A percentile compares a stretch with the other conserved stretches of the same genome.
These are phyloP conservation scores for Phaedon cochleariae DNA, from an alignment of 2,888 invertebrate genomes.

Conservation along the genomic window DNA sequence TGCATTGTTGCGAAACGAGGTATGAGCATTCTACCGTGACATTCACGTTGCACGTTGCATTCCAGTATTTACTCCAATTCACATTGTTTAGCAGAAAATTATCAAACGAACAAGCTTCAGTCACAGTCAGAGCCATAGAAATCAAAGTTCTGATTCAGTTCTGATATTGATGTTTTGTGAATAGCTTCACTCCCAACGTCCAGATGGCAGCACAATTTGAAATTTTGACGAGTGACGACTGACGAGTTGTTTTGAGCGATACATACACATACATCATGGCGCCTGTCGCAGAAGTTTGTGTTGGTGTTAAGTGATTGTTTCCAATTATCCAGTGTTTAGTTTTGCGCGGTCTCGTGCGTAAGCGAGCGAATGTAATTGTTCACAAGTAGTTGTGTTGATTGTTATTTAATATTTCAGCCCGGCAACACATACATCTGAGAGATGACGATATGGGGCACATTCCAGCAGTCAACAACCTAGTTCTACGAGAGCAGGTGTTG, in stretches of 20 bases:
- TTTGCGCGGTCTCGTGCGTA: constrained; percentile 62
- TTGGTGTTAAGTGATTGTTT: constrained; percentile 65
- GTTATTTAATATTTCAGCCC: constrained; percentile 41
- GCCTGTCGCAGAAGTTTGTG: constrained; percentile 65
- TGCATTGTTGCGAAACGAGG: too few relatives aligned
- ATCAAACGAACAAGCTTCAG: too few relatives aligned
- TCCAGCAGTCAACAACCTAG: constrained; percentile 48
- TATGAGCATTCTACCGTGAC: too few relatives aligned
- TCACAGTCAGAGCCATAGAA: too few relatives aligned
- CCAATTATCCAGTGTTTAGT: constrained; percentile 67
- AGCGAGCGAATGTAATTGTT: constrained; percentile 54
- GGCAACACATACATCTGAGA: constrained; percentile 36
- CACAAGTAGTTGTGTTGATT: constrained; percentile 38
- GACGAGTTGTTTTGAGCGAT: constrained; percentile 49
- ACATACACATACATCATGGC: constrained; percentile 56
- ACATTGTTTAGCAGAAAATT: too few relatives aligned
- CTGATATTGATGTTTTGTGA: neutral
- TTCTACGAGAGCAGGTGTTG: constrained; percentile 60
- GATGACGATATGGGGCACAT: constrained; percentile 43
- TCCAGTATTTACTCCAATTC: too few relatives aligned
- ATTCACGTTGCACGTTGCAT: too few relatives aligned
- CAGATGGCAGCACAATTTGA: constrained; percentile 8
- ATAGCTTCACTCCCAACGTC: constrained; percentile 19
- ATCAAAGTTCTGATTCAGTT: too few relatives aligned
- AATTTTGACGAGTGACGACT: too few relatives aligned